A percentile compares a stretch with the other conserved stretches of the same genome.
Conservation (phyloP, 1,140 invertebrate species). For the Heliconius hewitsoni region DNA sequence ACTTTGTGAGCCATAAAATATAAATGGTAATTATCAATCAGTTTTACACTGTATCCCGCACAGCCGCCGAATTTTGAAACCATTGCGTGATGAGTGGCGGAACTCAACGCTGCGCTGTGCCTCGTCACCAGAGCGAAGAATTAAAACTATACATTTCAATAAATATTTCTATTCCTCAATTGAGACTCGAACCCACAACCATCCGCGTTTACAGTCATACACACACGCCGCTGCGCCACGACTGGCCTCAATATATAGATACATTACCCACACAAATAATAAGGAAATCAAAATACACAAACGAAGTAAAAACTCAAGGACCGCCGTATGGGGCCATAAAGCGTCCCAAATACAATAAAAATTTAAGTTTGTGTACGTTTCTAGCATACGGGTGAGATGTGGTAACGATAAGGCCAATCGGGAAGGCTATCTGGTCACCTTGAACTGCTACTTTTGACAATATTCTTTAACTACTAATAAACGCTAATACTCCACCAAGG, state of each 20-base stretch:
- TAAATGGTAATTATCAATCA: too few species aligned
- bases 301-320: conserved; percentile 43
- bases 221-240: too few species aligned
- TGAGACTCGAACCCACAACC: too few species aligned
- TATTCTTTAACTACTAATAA: conserved; percentile 60
- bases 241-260: too few species aligned
- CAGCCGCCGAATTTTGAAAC: too few species aligned
- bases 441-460: conserved; percentile 66
- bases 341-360: conserved; percentile 58
- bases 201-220: too few species aligned
- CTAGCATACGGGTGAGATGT: conserved; percentile 56
- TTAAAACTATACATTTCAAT: too few species aligned
- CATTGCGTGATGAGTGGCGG: too few species aligned
- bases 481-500: conserved; percentile 57
- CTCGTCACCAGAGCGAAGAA: too few species aligned
- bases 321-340: conserved; percentile 46
- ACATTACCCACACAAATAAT: not conserved
- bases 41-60: too few species aligned
- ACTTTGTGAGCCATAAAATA: not conserved
- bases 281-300: conserved; percentile 37
- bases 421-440: conserved; percentile 65
- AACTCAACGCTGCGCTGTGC: too few species aligned
- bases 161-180: too few species aligned
- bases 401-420: conserved; percentile 63
- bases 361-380: conserved; percentile 48